Base-by-base conservation (phyloP, 2,113 vertebrate genomes). In the Plectropomus leopardus region DNA sequence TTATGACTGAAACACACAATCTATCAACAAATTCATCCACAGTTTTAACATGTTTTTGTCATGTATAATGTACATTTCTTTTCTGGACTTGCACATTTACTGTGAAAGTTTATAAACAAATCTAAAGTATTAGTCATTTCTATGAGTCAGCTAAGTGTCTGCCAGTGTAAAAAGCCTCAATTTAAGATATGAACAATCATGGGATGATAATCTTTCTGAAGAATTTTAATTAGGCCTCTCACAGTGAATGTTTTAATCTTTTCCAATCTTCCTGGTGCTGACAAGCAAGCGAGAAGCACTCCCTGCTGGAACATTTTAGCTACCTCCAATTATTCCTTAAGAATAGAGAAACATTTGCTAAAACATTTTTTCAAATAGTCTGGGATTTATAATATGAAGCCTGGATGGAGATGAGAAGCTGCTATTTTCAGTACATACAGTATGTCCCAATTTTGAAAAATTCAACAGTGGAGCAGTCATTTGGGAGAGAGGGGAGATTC, bases 191-290 rank as follows among this genome's bases (percentile, higher is more conserved):
- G 67, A 70, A 85, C 72, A 79, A 85, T 90, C 74, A 91, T 36
- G 19, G 72, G 59, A 83, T 51, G 63, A 78, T 86, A 59, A 87
- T 90, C 83, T 82, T 54, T 79, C 63, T 60, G 82, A 72, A 76
- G 55, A 70, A 45, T 13, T 65, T 86, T 79, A 88, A 89, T 88
- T 81, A 85, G 82, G 53, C 67, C 45, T 79, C 76, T 76, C 51
- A 72, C 86, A 82, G 84, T 57, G 71, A 82, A 66, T 59, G 63
- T 85, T 85, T 78, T 88, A 82, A 84, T 88, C 86, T 88, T 76
- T 73, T 73, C 40, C 80, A 80, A 64, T 70, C 68, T 82, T 82
- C 51, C 47, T 66, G 6, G 24, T 57, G 73, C 84, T 83, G 76
- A 72, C 64, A 67, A 58, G 68, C 67, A 58, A 72, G 48, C 34